phyloP scores from a whole-genome alignment of 2,797 vertebrate species.

The Lagodon rhomboides region DNA sequence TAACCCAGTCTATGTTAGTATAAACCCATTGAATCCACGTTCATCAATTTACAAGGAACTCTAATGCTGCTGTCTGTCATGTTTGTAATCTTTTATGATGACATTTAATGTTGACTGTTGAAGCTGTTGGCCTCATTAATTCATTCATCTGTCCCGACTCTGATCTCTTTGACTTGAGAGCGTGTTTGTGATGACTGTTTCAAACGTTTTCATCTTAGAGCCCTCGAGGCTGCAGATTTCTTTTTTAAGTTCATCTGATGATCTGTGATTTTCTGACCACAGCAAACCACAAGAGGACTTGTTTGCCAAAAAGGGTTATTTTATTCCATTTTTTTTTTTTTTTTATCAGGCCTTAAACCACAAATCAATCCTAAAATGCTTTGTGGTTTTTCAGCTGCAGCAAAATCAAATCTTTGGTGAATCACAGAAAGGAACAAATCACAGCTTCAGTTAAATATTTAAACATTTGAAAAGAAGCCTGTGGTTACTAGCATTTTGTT shows the following conservation, averaged over 20 bases:
- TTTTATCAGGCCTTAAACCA: slow-evolving; percentile 12
- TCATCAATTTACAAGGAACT: slow-evolving; percentile 33
- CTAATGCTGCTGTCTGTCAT: slow-evolving; percentile 56
- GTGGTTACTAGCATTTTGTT: not conserved
- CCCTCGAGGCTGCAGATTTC: not conserved
- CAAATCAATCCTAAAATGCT: slow-evolving; percentile 17
- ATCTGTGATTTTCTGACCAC: slow-evolving; percentile 13
- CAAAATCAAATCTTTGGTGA: slow-evolving; percentile 4
- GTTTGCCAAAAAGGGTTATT: slow-evolving; percentile 38
- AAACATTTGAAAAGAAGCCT: slow-evolving; percentile 14
- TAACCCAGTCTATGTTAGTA: slow-evolving; percentile 13
- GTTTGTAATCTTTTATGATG: slow-evolving; percentile 29
- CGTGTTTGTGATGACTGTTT: slow-evolving; percentile 12
- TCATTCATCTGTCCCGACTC: slow-evolving; percentile 24
- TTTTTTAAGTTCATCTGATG: not conserved
- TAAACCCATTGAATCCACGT: slow-evolving; percentile 19
- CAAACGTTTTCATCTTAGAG: slow-evolving; percentile 21
- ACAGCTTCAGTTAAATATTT: slow-evolving; percentile 29
- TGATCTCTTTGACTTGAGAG: not conserved
- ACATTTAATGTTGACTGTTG: slow-evolving; percentile 22
- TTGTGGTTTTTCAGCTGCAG: slow-evolving; percentile 32
- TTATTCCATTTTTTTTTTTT: slow-evolving; percentile 24
- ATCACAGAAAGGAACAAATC: not conserved
- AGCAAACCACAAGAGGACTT: slow-evolving; percentile 19
- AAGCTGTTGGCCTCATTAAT: slow-evolving; percentile 31